Evolutionary conservation across 1,140 invertebrate species (phyloP), one percentile per base, ranked within the genome.

Genomic region (Drosophila gunungcola): DNA sequence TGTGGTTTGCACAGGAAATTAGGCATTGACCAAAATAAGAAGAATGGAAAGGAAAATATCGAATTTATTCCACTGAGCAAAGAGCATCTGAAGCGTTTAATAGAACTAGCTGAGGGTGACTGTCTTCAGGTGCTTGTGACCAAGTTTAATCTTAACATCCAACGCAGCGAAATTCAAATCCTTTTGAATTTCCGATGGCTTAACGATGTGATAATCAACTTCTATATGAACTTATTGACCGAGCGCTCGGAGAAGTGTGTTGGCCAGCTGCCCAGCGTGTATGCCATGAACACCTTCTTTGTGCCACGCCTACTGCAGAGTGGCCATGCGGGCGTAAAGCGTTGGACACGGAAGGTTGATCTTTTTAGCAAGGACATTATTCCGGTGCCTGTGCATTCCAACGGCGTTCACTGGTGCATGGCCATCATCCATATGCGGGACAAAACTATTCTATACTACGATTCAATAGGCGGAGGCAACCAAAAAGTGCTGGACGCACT

Each of bases 341-440:
- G 98, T 32, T 98, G 98, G 97, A 98, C 98, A 0, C 94, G 95
- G 53, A 98, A 97, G 93, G 94, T 95, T 34, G 85, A 91, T 74
- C 56, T 91, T 4, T 91, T 92, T 27, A 61, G 73, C 48, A 91
- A 83, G 45, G 84, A 92, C 51, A 72, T 91, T 11, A 80, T 92
- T 9, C 78, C 84, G 4, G 94, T 99, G 16, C 98, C 98, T 0
- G 95, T 99, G 34, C 98, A 99, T 93, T 93, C 98, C 13, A 95
- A 95, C 2, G 96, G 96, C 2, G 95, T 98, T 73, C 99, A 99
- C 93, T 99, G 99, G 98, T 98, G 98, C 92, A 94, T 99, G 93
- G 96, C 96, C 11, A 94, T 97, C 16, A 95, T 99, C 4, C 95
- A 99, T 92, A 95, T 98, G 74, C 93, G 95, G 21, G 93, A 95